Evolutionary conservation across 2,113 vertebrate genomes (phyloP).

Genomic region (Erythrolamprus reginae): DNA sequence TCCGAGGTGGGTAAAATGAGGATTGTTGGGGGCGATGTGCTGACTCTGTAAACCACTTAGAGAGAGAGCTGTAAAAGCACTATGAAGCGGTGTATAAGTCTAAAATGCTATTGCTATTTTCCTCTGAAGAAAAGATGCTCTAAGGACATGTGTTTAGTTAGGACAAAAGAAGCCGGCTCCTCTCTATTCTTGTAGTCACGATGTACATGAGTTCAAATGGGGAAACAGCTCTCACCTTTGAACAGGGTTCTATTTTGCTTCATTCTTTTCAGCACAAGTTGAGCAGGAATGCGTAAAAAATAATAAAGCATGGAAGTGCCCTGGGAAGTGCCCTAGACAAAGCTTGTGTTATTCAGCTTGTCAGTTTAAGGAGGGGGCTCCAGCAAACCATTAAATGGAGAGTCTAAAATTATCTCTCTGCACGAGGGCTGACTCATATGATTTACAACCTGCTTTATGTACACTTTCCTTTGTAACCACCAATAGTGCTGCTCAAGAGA

Average conservation of each 20-base stretch:
- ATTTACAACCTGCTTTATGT: background rate
- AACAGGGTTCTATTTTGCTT: background rate
- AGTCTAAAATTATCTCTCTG: background rate
- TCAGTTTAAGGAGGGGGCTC: background rate
- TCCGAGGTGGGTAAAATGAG: too few relatives aligned
- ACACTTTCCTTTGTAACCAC: background rate
- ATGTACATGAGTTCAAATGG: background rate
- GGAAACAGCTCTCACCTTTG: background rate
- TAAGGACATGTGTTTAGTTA: background rate
- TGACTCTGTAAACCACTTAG: too few relatives aligned
- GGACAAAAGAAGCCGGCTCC: background rate
- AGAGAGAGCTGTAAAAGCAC: too few relatives aligned
- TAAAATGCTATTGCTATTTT: background rate
- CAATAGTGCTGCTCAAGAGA: background rate
- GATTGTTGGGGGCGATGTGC: too few relatives aligned
- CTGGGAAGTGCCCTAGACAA: background rate
- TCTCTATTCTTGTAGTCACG: background rate
- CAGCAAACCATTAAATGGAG: background rate
- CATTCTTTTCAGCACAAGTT: background rate
- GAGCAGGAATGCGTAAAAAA: background rate
- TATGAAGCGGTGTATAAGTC: too few relatives aligned
- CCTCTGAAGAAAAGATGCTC: background rate
- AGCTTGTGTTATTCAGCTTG: background rate
- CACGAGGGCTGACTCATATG: background rate
- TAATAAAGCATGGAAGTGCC: background rate